Base-by-base conservation (phyloP, 2,797 vertebrate genomes). In the Anableps anableps region DNA sequence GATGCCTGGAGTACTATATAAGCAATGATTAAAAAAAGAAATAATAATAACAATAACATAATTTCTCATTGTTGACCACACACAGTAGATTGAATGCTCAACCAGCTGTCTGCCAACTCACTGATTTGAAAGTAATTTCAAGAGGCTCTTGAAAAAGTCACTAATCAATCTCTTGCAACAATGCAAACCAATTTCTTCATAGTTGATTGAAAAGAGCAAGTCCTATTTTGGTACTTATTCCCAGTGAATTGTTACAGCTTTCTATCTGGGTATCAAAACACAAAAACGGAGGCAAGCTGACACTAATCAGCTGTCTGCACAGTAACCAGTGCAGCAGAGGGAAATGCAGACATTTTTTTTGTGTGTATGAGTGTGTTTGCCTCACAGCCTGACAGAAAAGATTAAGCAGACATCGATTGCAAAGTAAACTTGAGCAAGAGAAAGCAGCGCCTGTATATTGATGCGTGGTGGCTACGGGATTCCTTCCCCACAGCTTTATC, bases 171-270 rank as follows among this genome's bases (percentile, higher is more conserved):
- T 90, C 86, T 74, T 83, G 45, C 50, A 88, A 92, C 89, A 92
- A 94, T 87, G 77, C 86, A 90, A 93, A 90, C 79, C 90, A 92
- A 92, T 94, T 92, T 89, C 84, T 86, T 88, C 82, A 78, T 82
- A 86, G 89, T 79, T 91, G 91, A 93, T 87, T 91, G 89, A 90
- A 86, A 91, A 85, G 76, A 88, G 87, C 86, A 88, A 84, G 86
- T 86, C 79, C 90, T 91, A 90, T 92, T 91, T 90, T 89, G 85
- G 88, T 85, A 72, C 77, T 90, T 85, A 78, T 80, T 84, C 78
- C 81, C 80, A 81, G 29, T 86, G 83, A 93, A 92, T 86, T 53
- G 83, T 75, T 80, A 78, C 75, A 76, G 83, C 83, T 86, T 93
- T 90, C 84, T 90, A 90, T 91, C 89, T 87, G 86, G 72, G 70